A percentile compares a stretch with the other conserved stretches of the same genome.
Evolutionary conservation across 2,888 invertebrate species (phyloP).

Genomic region (Erebia aethiops): DNA sequence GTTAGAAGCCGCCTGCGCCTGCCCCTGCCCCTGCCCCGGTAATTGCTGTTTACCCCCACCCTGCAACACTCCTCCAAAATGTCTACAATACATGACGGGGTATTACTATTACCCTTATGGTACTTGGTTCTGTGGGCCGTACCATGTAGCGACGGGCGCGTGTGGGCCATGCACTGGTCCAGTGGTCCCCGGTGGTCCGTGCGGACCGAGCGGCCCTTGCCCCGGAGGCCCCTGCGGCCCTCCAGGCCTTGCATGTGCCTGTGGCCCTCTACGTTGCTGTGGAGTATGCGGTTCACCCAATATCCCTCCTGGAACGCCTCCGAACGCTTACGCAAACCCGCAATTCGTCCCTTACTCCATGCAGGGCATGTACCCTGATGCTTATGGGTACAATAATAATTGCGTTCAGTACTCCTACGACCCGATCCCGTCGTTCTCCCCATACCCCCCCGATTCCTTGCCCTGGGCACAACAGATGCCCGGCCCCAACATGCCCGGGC

Average conservation of each 20-base stretch:
- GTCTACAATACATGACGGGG: constrained; percentile 67
- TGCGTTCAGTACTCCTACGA: constrained; percentile 9
- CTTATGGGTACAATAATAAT: not conserved
- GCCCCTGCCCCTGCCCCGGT: constrained; percentile 29
- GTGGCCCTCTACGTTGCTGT: not conserved
- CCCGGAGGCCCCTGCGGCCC: constrained; percentile 43
- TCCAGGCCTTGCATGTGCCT: constrained; percentile 23
- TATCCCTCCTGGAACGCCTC: not conserved
- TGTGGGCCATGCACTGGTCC: constrained; percentile 43
- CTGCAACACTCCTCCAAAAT: constrained; percentile 58
- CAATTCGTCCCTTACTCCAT: constrained; percentile 1
- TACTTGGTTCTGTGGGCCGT: constrained; percentile 71
- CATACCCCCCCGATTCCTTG: not conserved
- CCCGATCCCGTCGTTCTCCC: not conserved
- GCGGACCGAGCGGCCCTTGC: constrained; percentile 43
- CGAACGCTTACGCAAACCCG: not conserved
- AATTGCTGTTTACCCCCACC: constrained; percentile 59
- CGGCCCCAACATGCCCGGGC: not conserved
- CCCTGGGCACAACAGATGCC: constrained; percentile 2
- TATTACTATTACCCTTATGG: constrained; percentile 74
- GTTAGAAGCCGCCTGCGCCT: constrained; percentile 25
- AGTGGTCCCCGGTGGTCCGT: constrained; percentile 41
- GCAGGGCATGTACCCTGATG: constrained; percentile 11
- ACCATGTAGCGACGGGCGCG: constrained; percentile 53
- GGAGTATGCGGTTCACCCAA: constrained; percentile 17